These are phyloP conservation scores for Drosophila austrosaltans DNA, from an alignment of 2,888 invertebrate genomes.

Conservation along the genomic window DNA sequence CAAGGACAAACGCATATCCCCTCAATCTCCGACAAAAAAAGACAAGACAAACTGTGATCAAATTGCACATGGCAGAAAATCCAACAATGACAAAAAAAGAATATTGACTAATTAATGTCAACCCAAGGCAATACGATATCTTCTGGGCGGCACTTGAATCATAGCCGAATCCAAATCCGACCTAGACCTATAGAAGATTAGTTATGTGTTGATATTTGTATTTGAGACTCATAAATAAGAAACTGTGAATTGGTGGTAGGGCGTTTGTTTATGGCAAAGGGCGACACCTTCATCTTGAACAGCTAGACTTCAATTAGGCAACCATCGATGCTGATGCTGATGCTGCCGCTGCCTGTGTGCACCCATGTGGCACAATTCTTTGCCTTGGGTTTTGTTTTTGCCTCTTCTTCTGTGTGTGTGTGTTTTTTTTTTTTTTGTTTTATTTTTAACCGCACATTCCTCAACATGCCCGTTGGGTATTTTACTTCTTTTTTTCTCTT, in stretches of 20 bases:
- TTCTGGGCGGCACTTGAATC: conserved; percentile 54
- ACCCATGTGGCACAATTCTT: conserved; percentile 66
- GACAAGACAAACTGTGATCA: conserved; percentile 1
- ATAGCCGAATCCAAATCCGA: background rate
- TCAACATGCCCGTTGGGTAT: conserved; percentile 67
- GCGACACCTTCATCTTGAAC: conserved; percentile 52
- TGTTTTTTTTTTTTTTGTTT: conserved; percentile 51
- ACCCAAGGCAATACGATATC: conserved; percentile 55
- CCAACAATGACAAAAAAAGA: conserved; percentile 19
- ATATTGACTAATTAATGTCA: conserved; percentile 75
- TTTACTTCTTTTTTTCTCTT: conserved; percentile 1
- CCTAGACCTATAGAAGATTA: conserved; percentile 12
- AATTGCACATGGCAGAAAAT: background rate
- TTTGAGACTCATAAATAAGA: conserved; percentile 71
- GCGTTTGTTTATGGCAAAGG: conserved; percentile 38
- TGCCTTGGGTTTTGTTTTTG: conserved; percentile 30
- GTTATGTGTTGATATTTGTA: conserved; percentile 75
- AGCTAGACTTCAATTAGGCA: conserved; percentile 24
- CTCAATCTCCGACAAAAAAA: background rate
- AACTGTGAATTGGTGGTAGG: background rate
- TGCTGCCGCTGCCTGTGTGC: conserved; percentile 22
- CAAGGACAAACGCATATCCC: background rate
- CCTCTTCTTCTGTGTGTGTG: conserved; percentile 5
- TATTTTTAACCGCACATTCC: conserved; percentile 73
- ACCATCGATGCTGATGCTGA: background rate